Evolutionary conservation across 2,888 invertebrate species (phyloP), one percentile per base, ranked within the genome.

Genomic region (Anorthoa munda): DNA sequence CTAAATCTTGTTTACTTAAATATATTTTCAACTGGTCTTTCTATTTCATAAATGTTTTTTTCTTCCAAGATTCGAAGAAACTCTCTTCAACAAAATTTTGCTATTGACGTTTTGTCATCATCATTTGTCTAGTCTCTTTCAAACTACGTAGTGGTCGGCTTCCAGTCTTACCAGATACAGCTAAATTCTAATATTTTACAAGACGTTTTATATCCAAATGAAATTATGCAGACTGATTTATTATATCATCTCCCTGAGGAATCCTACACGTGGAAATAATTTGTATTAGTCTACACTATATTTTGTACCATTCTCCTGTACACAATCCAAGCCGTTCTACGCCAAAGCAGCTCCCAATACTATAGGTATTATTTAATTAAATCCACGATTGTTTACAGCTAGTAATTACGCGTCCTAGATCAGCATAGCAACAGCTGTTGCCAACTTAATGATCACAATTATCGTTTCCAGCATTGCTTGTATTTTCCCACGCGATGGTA

Each of bases 361-460:
- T 73, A 58, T 66, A 82, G 53, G 59, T 60, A 64, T 64, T 73
- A 56, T 77, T 82, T 82, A 77, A 81, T 81, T 82, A 82, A 81
- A 82, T 70, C 59, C 63, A 66, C 66, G 63, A 81, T 80, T 77
- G 68, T 80, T 74, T 77, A 74, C 66, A 73, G 68, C 65, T 66
- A 69, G 68, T 81, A 80, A 73, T 77, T 73, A 81, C 73, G 68
- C 73, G 77, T 66, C 75, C 66, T 75, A 66, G 58, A 81, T 81
- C 82, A 82, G 71, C 82, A 68, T 75, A 68, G 79, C 48, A 82
- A 81, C 81, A 79, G 79, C 82, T 82, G 81, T 75, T 78, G 55
- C 80, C 50, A 53, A 81, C 75, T 71, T 79, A 81, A 81, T 82
- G 75, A 75, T 82, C 68, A 79, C 79, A 75, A 75, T 81, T 82